Evolutionary conservation across 2,888 invertebrate genomes (phyloP).

Genomic region (Notodonta ziczac): DNA sequence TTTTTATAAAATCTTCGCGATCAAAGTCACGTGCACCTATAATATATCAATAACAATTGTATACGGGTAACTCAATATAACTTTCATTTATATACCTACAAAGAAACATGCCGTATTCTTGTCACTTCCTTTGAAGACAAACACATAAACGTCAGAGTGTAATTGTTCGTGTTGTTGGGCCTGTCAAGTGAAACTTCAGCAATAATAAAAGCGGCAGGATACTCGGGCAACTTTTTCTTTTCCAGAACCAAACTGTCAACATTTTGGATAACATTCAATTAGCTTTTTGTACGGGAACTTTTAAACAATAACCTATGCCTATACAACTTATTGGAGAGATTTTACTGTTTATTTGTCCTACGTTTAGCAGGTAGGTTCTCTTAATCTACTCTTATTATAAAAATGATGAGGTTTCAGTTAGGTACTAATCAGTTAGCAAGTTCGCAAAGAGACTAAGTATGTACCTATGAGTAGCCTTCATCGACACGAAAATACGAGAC

Average conservation of each 20-base stretch:
- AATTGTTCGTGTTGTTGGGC: conserved; percentile 40
- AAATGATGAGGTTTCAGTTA: too few species aligned
- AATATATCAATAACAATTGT: too few species aligned
- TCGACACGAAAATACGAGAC: too few species aligned
- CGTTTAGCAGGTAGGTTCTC: too few species aligned
- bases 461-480: too few species aligned
- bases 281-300: conserved; percentile 30
- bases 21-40: too few species aligned
- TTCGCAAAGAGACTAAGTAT: too few species aligned
- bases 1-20: too few species aligned
- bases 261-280: conserved; percentile 54
- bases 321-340: background rate
- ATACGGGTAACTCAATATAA: too few species aligned
- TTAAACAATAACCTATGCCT: background rate
- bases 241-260: conserved; percentile 39
- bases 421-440: too few species aligned
- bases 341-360: background rate
- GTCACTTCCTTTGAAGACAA: conserved; percentile 14
- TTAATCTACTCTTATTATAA: too few species aligned
- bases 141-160: conserved; percentile 43
- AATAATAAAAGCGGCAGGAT: conserved; percentile 52
- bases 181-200: conserved; percentile 50
- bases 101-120: background rate
- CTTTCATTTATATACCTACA: background rate
- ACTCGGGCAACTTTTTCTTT: conserved; percentile 42